phyloP scores from a whole-genome alignment of 2,888 invertebrate species.

The Clostera curtula region DNA sequence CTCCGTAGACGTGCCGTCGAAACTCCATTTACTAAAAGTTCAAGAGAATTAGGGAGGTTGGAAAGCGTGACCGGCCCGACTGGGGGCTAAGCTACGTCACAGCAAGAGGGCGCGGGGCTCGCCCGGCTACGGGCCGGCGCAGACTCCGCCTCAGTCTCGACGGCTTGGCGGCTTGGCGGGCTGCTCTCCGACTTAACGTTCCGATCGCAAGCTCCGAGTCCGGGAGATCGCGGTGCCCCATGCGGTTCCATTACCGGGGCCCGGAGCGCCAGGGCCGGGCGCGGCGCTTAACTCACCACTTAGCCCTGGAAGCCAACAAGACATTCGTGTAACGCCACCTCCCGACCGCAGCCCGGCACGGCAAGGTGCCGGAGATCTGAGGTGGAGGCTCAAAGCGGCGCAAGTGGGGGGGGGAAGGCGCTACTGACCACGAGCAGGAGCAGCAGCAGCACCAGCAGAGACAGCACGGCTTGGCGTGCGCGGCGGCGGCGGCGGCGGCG shows the following conservation, averaged over 20 bases:
- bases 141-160: too few relatives aligned
- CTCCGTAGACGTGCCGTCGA: too few relatives aligned
- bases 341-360: not conserved
- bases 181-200: too few relatives aligned
- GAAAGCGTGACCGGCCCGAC: too few relatives aligned
- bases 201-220: not conserved
- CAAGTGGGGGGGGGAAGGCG: not conserved
- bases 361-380: not conserved
- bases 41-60: too few relatives aligned
- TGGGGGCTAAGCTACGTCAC: too few relatives aligned
- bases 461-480: constrained; percentile 69
- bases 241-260: not conserved
- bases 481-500: constrained; percentile 62
- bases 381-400: not conserved
- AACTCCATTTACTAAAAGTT: too few relatives aligned
- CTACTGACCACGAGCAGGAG: constrained; percentile 74
- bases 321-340: constrained; percentile 5
- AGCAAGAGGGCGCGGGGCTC: too few relatives aligned
- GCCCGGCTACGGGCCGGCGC: too few relatives aligned
- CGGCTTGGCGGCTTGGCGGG: too few relatives aligned
- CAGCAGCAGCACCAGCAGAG: constrained; percentile 78
- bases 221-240: not conserved
- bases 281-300: constrained; percentile 44
- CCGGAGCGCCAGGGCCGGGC: not conserved
- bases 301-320: constrained; percentile 53